Evolutionary conservation across 2,113 vertebrate genomes (phyloP).

Genomic region (Grus americana): DNA sequence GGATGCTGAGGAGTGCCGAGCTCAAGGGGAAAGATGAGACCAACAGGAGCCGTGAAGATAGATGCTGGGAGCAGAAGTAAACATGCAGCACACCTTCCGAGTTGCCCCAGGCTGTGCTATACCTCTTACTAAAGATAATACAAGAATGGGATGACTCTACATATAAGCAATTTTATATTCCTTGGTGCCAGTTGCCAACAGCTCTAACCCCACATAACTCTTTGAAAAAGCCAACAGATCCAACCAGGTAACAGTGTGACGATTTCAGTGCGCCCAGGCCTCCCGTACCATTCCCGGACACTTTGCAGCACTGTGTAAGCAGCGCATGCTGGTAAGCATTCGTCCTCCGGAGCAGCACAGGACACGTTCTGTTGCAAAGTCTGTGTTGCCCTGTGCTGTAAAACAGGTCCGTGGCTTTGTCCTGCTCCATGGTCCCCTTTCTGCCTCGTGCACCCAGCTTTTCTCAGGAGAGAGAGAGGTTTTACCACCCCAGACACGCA

Average conservation of each 20-base stretch:
- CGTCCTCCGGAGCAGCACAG: not conserved
- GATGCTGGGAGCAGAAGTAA: accelerated
- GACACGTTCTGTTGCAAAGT: accelerated
- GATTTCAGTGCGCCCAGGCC: accelerated
- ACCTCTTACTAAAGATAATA: accelerated
- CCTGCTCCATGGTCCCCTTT: not conserved
- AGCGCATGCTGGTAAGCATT: accelerated
- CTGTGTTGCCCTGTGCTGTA: accelerated
- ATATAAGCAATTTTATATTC: accelerated
- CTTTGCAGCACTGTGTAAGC: accelerated
- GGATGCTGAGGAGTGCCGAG: not conserved
- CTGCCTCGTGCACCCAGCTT: accelerated
- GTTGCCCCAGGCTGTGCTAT: accelerated
- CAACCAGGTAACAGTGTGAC: accelerated
- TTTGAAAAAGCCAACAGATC: not conserved
- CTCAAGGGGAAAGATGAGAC: not conserved
- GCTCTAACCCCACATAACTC: not conserved
- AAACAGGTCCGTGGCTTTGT: accelerated
- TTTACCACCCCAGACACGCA: accelerated
- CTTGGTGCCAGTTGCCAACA: not conserved
- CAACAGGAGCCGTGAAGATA: accelerated
- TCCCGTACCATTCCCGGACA: accelerated
- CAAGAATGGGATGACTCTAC: no score
- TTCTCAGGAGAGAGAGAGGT: accelerated
- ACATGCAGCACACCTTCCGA: accelerated